These are phyloP conservation scores for Falco novaeseelandiae DNA, from an alignment of 2,797 vertebrate species.

Conservation along the genomic window DNA sequence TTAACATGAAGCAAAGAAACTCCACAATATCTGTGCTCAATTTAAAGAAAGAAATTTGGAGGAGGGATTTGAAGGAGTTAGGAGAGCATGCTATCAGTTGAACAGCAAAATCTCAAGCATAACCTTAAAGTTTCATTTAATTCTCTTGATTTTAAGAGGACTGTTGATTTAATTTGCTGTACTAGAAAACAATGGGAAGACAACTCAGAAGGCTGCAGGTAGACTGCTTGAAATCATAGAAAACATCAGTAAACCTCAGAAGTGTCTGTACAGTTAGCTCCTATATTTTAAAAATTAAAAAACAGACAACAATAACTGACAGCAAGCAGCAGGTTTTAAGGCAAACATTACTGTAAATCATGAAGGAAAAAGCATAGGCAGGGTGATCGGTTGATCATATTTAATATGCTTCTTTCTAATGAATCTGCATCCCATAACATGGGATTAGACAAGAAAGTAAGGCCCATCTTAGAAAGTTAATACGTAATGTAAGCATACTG, in stretches of 20 bases:
- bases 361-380: neutral
- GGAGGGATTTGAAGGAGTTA: neutral
- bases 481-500: neutral
- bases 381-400: neutral
- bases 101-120: neutral
- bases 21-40: neutral
- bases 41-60: neutral
- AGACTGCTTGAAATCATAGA: neutral
- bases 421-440: neutral
- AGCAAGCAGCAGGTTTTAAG: neutral
- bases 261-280: neutral
- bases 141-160: neutral
- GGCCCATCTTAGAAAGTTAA: neutral
- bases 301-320: neutral
- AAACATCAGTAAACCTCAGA: neutral
- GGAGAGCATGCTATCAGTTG: neutral
- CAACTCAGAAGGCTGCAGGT: neutral
- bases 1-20: neutral
- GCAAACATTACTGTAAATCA: rapidly evolving
- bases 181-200: neutral
- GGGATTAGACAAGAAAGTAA: neutral
- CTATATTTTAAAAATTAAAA: neutral
- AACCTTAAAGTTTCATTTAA: neutral
- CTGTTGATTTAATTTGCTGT: neutral
- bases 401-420: neutral